phyloP scores from a whole-genome alignment of 2,113 vertebrate species.

The Motacilla alba region DNA sequence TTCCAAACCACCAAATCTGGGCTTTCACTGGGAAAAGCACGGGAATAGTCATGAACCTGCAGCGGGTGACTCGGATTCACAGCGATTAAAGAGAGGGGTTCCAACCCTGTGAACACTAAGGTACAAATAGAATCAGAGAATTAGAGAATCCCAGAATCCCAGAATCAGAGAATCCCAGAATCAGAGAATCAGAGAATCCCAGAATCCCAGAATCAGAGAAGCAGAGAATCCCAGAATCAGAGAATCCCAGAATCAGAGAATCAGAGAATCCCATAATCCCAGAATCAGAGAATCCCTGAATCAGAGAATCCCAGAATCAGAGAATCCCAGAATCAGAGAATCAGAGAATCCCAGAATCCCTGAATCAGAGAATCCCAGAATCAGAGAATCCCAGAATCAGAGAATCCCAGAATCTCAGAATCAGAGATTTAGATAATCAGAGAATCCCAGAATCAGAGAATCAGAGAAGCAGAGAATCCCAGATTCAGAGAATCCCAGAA shows the following conservation, averaged over 20 bases:
- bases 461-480: too few relatives aligned
- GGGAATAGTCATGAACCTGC: accelerated
- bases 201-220: not conserved
- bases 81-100: not conserved
- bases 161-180: not conserved
- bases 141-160: not conserved
- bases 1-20: accelerated
- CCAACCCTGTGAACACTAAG: not conserved
- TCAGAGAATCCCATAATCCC: too few relatives aligned
- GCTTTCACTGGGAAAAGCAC: not conserved
- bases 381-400: not conserved
- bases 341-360: too few relatives aligned
- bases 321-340: too few relatives aligned
- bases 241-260: not conserved
- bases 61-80: accelerated
- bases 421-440: not conserved
- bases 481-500: too few relatives aligned
- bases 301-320: too few relatives aligned
- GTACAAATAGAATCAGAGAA: not conserved
- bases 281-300: not conserved
- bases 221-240: not conserved
- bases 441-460: not conserved
- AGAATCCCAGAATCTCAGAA: not conserved
- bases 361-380: not conserved
- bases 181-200: not conserved